These are phyloP conservation scores for Sminthurinus aureus DNA, from an alignment of 2,888 invertebrate genomes.

Conservation along the genomic window DNA sequence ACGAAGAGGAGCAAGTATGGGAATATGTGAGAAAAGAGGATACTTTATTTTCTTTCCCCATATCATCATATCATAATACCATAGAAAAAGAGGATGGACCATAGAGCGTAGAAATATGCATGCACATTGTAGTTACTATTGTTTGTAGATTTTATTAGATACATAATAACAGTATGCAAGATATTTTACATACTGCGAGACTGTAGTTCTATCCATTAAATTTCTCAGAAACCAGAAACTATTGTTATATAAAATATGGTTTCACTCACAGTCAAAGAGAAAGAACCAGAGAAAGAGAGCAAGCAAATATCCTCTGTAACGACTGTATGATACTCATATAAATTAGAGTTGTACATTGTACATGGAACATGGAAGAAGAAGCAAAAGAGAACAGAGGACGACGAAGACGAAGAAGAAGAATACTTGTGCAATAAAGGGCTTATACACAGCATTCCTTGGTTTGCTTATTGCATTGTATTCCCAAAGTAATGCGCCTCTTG, in stretches of 20 bases:
- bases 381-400: not conserved
- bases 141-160: too few species aligned
- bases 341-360: constrained; percentile 20
- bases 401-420: too few species aligned
- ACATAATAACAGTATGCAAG: not conserved
- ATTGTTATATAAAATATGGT: constrained; percentile 26
- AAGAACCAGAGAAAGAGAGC: not conserved
- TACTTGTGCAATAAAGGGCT: not conserved
- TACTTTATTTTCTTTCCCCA: not conserved
- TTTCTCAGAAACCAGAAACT: constrained; percentile 16
- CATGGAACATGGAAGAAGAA: too few species aligned
- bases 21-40: not conserved
- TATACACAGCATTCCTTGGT: constrained; percentile 9
- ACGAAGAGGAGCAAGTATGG: too few species aligned
- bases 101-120: not conserved
- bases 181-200: not conserved
- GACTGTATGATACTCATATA: constrained; percentile 19
- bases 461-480: constrained; percentile 9
- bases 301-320: constrained; percentile 9
- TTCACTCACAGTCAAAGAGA: constrained; percentile 6
- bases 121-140: not conserved
- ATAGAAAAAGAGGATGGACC: not conserved
- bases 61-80: not conserved
- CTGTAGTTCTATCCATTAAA: not conserved
- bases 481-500: constrained; percentile 5